Base-by-base conservation (phyloP, 2,888 invertebrate genomes). In the Catocala fraxini region DNA sequence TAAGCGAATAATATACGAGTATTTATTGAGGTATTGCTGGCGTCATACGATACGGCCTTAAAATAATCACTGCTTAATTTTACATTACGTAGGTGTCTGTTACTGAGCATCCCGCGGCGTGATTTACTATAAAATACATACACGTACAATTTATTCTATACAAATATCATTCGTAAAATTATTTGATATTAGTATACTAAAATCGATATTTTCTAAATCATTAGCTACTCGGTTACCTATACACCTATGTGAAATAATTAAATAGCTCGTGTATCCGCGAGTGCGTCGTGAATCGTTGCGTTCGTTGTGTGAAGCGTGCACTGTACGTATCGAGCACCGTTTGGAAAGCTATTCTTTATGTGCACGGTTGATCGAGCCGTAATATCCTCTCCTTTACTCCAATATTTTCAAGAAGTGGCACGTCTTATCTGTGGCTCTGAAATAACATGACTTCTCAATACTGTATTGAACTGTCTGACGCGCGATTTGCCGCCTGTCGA, bases 291-390 rank as follows among this genome's bases (percentile, higher is more conserved):
- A 43, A 52, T 63, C 43, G 35, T 55, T 56, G 48, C 46, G 62
- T 68, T 64, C 61, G 71, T 69, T 39, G 59, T 73, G 60, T 42
- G 56, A 59, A 52, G 51, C 55, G 54, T 56, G 60, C 52, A 60
- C 65, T 59, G 49, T 53, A 49, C 51, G 55, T 51, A 42, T 59
- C 62, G 53, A 63, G 63, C 62, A 58, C 56, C 73, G 70, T 80
- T 82, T 81, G 79, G 81, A 83, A 83, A 82, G 82, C 78, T 77
- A 75, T 73, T 74, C 71, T 64, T 58, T 65, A 68, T 57, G 62
- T 65, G 56, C 65, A 80, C 75, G 81, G 76, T 77, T 75, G 68
- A 83, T 83, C 66, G 77, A 69, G 56, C 70, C 59, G 48, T 65
- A 68, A 71, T 72, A 65, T 54, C 25, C 55, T 59, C 54, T 60